Evolutionary conservation across 2,113 vertebrate species (phyloP).

Genomic region (Coracopsis vasa): DNA sequence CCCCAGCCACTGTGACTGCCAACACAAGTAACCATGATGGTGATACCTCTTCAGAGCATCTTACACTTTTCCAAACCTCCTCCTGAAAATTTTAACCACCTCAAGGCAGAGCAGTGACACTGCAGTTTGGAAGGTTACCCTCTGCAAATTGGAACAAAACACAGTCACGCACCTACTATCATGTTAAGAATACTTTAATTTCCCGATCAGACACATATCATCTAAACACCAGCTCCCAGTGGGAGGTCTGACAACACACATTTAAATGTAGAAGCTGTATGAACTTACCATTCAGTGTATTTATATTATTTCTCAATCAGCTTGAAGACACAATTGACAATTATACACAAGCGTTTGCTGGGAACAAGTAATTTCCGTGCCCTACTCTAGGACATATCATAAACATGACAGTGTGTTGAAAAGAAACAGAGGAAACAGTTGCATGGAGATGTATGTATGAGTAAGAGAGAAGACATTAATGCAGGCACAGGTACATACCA

Average conservation of each 20-base stretch:
- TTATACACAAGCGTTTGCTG: background rate
- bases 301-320: background rate
- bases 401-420: background rate
- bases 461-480: background rate
- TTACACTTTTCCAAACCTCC: background rate
- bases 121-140: background rate
- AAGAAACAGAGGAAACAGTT: background rate
- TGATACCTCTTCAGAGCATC: background rate
- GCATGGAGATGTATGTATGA: background rate
- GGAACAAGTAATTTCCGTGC: background rate
- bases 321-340: background rate
- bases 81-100: background rate
- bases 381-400: background rate
- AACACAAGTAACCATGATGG: background rate
- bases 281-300: background rate
- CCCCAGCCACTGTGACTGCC: background rate
- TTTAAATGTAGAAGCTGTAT: background rate
- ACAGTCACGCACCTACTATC: background rate
- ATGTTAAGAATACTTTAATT: slow-evolving; percentile 5
- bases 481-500: background rate
- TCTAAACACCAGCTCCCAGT: background rate
- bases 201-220: background rate
- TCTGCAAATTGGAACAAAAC: background rate
- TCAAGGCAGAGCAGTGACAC: background rate
- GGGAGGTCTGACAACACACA: background rate